Conservation (phyloP, 1,140 invertebrate genomes). For the Patella vulgata region DNA sequence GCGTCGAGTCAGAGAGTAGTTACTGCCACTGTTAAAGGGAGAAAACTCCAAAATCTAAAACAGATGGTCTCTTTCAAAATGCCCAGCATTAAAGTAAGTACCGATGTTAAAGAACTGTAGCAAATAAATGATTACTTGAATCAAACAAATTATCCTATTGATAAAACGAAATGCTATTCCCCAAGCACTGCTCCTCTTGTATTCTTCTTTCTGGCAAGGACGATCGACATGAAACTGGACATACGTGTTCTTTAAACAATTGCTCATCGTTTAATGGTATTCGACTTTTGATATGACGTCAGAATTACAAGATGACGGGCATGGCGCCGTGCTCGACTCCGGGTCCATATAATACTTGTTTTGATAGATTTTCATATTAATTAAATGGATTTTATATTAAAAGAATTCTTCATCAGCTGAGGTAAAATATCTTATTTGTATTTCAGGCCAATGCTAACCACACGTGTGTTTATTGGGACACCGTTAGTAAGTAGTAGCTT, state of each 20-base stretch:
- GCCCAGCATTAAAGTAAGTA: slow-evolving; percentile 49
- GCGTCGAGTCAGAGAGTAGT: slow-evolving; percentile 55
- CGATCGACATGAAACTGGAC: not conserved
- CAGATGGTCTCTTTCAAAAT: slow-evolving; percentile 62
- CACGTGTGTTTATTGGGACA: slow-evolving; percentile 69
- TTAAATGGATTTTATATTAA: too few relatives aligned
- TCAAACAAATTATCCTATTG: not conserved
- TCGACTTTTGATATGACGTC: too few relatives aligned
- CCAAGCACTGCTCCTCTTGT: not conserved
- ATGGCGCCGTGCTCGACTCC: too few relatives aligned
- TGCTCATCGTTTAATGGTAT: not conserved
- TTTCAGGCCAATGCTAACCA: slow-evolving; percentile 43
- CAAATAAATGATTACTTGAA: not conserved
- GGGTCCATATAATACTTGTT: too few relatives aligned
- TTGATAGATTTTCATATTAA: too few relatives aligned
- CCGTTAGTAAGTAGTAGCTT: slow-evolving; percentile 54
- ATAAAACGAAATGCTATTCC: not conserved
- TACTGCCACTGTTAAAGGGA: slow-evolving; percentile 52
- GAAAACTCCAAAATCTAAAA: slow-evolving; percentile 59
- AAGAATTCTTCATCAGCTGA: too few relatives aligned
- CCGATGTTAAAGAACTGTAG: not conserved
- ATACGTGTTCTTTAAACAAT: not conserved
- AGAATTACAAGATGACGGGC: too few relatives aligned
- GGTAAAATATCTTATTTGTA: too few relatives aligned
- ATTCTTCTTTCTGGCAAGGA: not conserved